Percentiles rank a stretch among this genome's conserved stretches.
Evolutionary conservation across 2,797 vertebrate genomes (phyloP).

Genomic region (Danio choprae): DNA sequence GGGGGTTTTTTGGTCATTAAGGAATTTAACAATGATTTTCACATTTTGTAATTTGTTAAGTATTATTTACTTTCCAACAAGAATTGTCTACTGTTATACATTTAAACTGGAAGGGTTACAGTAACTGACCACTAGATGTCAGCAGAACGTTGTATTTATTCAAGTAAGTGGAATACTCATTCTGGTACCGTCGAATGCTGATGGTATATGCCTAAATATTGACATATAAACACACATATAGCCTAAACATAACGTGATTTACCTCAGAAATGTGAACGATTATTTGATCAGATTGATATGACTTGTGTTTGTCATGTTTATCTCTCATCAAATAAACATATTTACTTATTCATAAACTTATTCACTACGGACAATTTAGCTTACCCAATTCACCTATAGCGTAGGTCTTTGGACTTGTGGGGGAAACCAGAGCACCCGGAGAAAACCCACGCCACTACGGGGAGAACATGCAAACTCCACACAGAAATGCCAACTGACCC

Average conservation of each 20-base stretch:
- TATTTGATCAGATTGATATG: neutral
- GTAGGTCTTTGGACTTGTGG: too few species aligned
- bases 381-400: too few species aligned
- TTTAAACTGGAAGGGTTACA: neutral
- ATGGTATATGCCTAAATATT: neutral
- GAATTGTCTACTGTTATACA: neutral
- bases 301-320: neutral
- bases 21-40: too few species aligned
- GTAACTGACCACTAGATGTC: slow-evolving; percentile 20
- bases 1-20: too few species aligned
- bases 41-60: neutral
- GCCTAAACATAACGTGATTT: neutral
- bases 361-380: too few species aligned
- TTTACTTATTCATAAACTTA: too few species aligned
- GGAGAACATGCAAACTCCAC: too few species aligned
- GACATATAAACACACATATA: too few species aligned
- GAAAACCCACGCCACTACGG: too few species aligned
- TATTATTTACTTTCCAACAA: neutral
- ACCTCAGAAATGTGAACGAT: neutral
- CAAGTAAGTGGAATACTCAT: neutral
- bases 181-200: neutral
- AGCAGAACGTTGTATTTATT: neutral
- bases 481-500: too few species aligned
- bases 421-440: too few species aligned
- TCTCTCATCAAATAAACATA: slow-evolving; percentile 7